Percentiles rank a stretch among this genome's conserved stretches.
These are phyloP conservation scores for Tanytarsus gracilentus DNA, from an alignment of 2,888 invertebrate species.

Conservation along the genomic window DNA sequence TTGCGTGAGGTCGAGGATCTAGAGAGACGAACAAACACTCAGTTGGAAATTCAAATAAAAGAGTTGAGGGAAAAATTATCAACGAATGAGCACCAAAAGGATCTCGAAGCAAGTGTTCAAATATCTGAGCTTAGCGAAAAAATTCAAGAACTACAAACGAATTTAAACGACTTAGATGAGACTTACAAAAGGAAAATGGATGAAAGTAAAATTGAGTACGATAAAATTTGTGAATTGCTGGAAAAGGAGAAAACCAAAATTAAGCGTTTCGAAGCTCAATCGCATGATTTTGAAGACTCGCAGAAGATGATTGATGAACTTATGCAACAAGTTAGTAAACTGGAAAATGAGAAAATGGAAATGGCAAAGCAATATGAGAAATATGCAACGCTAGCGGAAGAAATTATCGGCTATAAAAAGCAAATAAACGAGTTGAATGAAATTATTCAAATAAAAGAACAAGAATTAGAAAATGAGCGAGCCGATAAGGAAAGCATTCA, in stretches of 20 bases:
- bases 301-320: slow-evolving; percentile 10
- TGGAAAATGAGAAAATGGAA: slow-evolving; percentile 13
- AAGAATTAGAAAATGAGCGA: slow-evolving; percentile 1
- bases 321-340: background rate
- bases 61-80: slow-evolving; percentile 19
- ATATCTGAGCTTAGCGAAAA: background rate
- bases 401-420: background rate
- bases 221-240: background rate
- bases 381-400: background rate
- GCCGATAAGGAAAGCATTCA: background rate
- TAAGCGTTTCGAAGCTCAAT: background rate
- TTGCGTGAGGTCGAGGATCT: background rate
- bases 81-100: background rate
- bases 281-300: background rate
- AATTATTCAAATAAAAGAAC: background rate
- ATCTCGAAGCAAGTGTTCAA: background rate
- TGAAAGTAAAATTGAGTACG: slow-evolving; percentile 3
- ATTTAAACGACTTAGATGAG: background rate
- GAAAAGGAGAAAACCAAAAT: slow-evolving; percentile 6
- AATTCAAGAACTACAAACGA: slow-evolving; percentile 1
- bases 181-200: slow-evolving; percentile 7
- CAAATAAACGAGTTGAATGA: background rate
- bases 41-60: slow-evolving; percentile 4
- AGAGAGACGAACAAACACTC: slow-evolving; percentile 14
- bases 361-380: background rate